phyloP scores from a whole-genome alignment of 2,797 vertebrate species.

The Macrochelys suwanniensis region DNA sequence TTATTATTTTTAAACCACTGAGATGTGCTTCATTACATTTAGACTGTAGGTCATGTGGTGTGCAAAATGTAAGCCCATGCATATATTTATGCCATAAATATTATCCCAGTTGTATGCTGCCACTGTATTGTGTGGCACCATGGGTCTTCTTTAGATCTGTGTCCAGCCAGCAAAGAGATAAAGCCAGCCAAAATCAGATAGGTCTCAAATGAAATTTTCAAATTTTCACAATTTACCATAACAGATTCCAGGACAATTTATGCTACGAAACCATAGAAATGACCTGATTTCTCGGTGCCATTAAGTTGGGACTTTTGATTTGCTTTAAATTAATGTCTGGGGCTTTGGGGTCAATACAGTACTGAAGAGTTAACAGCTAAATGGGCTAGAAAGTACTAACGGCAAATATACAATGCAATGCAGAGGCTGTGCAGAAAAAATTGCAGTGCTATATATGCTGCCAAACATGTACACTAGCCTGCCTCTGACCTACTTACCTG shows the following conservation, averaged over 20 bases:
- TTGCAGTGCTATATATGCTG: conserved; percentile 63
- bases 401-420: neutral
- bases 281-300: neutral
- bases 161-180: conserved; percentile 11
- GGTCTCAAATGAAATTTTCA: neutral
- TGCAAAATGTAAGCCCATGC: neutral
- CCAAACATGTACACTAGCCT: conserved; percentile 69
- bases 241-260: neutral
- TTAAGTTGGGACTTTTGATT: neutral
- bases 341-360: rapidly evolving
- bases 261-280: neutral
- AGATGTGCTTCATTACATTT: neutral
- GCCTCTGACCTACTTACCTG: conserved; percentile 75
- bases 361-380: neutral
- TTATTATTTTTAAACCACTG: neutral
- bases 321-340: conserved; percentile 13
- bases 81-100: neutral
- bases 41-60: neutral
- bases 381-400: neutral
- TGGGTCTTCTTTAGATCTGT: conserved; percentile 41
- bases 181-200: conserved; percentile 10
- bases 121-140: conserved; percentile 25
- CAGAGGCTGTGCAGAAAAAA: neutral
- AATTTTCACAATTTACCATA: neutral
- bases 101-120: neutral